Percentiles rank a stretch among this genome's conserved stretches.
Evolutionary conservation across 2,888 invertebrate species (phyloP).

Genomic region (Furcula furcula): DNA sequence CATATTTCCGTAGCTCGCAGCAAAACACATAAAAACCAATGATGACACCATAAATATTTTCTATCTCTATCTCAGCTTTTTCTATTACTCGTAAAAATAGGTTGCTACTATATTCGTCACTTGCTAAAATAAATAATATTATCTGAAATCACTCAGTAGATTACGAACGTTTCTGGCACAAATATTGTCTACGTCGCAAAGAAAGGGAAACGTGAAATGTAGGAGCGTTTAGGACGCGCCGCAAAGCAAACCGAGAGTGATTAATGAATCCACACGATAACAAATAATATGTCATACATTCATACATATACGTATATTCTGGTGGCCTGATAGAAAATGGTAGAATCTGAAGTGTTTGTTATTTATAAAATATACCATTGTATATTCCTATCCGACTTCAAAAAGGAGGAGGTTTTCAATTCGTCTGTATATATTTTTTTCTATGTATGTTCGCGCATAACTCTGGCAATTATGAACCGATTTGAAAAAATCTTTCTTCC

Average conservation of each 20-base stretch:
- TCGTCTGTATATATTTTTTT: too few species aligned
- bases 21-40: conserved; percentile 3
- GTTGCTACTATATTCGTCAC: conserved; percentile 1
- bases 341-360: conserved; percentile 19
- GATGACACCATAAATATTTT: conserved; percentile 1
- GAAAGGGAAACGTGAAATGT: conserved; percentile 41
- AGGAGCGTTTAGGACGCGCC: conserved; percentile 32
- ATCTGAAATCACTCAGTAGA: conserved; percentile 54
- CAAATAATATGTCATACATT: conserved; percentile 63
- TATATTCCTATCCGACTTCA: too few species aligned
- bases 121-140: conserved; percentile 39
- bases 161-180: conserved; percentile 48
- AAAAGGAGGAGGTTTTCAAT: too few species aligned
- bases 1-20: not conserved
- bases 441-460: too few species aligned
- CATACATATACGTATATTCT: conserved; percentile 37
- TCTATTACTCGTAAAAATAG: conserved; percentile 2
- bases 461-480: too few species aligned
- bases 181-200: conserved; percentile 41
- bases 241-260: conserved; percentile 48
- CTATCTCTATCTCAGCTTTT: not conserved
- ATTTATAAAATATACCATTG: conserved; percentile 16
- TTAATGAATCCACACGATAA: conserved; percentile 61
- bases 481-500: too few species aligned
- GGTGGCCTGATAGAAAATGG: conserved; percentile 21